phyloP scores from a whole-genome alignment of 2,888 invertebrate genomes.

The Ormyrus labotus region DNA sequence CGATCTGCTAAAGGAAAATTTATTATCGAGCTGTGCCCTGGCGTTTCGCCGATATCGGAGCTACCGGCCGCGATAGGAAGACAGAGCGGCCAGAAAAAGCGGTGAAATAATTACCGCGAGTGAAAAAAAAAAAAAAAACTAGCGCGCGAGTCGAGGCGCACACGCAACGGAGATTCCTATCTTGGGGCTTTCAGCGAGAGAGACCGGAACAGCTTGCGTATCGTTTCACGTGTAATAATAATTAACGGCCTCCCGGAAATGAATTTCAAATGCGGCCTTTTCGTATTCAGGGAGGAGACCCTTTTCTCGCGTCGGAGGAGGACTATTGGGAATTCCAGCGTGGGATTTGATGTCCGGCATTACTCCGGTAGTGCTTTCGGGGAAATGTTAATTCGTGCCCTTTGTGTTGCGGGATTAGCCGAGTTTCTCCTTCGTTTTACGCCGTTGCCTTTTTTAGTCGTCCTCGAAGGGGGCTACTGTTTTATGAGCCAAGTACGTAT shows the following conservation, averaged over 20 bases:
- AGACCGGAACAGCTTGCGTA: not conserved
- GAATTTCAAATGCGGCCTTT: slow-evolving; percentile 34
- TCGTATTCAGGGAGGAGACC: slow-evolving; percentile 24
- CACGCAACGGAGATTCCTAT: slow-evolving; percentile 41
- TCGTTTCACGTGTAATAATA: slow-evolving; percentile 27
- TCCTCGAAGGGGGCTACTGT: too few species aligned
- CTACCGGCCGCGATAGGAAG: slow-evolving; percentile 32
- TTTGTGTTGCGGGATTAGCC: too few species aligned
- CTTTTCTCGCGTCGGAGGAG: not conserved
- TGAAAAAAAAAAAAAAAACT: not conserved
- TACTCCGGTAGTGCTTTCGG: too few species aligned
- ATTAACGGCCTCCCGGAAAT: slow-evolving; percentile 42
- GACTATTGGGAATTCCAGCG: slow-evolving; percentile 11
- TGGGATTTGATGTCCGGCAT: slow-evolving; percentile 16
- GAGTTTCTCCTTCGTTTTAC: too few species aligned
- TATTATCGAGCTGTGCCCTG: slow-evolving; percentile 2
- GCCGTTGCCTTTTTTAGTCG: too few species aligned
- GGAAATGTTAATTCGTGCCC: too few species aligned
- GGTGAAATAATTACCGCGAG: not conserved
- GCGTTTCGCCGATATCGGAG: not conserved
- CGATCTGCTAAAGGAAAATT: slow-evolving; percentile 43
- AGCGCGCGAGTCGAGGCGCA: not conserved
- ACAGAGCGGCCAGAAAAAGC: not conserved
- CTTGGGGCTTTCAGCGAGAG: not conserved
- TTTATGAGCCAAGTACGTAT: too few species aligned